These are phyloP conservation scores for Catocala fraxini DNA, from an alignment of 2,888 invertebrate genomes.

Conservation along the genomic window DNA sequence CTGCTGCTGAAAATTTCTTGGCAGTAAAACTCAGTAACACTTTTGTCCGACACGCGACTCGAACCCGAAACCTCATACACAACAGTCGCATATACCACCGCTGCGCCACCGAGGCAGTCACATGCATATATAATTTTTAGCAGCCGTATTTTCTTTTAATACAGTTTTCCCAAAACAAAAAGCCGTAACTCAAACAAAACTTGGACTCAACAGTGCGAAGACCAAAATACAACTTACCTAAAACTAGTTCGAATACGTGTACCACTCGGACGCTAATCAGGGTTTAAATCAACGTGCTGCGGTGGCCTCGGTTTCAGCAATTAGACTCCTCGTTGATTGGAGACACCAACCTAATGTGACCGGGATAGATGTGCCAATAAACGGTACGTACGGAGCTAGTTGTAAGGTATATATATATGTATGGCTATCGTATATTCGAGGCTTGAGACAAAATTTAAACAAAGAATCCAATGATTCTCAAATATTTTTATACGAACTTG, in stretches of 20 bases:
- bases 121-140: no score
- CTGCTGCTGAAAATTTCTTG: no score
- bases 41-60: no score
- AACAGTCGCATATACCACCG: no score
- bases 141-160: no score
- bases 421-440: neutral
- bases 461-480: no score
- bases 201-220: neutral
- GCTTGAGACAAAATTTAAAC: no score
- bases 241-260: constrained; percentile 18
- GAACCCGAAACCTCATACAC: no score
- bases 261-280: constrained; percentile 38
- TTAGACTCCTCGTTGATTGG: constrained; percentile 47
- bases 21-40: no score
- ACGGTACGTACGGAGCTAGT: neutral
- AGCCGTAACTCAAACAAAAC: neutral
- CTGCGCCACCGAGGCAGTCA: no score
- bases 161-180: no score
- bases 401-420: neutral
- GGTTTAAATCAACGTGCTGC: constrained; percentile 38
- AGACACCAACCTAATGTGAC: constrained; percentile 37
- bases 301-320: constrained; percentile 42
- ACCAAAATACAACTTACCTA: neutral
- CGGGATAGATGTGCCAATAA: constrained; percentile 12
- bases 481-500: no score